Base-by-base conservation (phyloP, 2,888 invertebrate genomes). In the Erebia aethiops region DNA sequence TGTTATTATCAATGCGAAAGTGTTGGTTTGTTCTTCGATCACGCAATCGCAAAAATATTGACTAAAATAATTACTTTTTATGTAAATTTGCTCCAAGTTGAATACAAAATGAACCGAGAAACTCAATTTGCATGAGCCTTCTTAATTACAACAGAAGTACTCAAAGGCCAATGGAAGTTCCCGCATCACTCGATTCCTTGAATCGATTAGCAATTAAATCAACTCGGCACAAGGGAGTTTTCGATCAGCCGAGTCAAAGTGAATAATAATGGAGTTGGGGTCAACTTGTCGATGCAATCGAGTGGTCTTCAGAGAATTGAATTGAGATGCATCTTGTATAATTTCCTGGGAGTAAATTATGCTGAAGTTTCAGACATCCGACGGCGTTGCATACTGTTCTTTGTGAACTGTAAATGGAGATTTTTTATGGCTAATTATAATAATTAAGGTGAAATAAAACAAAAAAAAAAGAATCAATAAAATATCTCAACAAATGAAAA, bases 221-320 rank as follows among this genome's bases (percentile, higher is more conserved):
- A 67, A 71, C 69, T 69, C 46, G 64, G 68, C 67, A 60, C 56
- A 62, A 64, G 60, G 35, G 26, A 51, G 63, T n/a, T 63, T 52
- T 43, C 69, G 46, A 62, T 60, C 70, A 69, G 66, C 57, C 58
- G 56, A 64, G 60, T 64, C 67, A 71, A 71, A 69, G 71, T 68
- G 70, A 69, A 72, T 74, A 72, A 71, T 74, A 71, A 71, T 74
- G 51, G 69, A 68, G 70, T 71, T 68, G 63, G 21, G 35, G 57
- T 58, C 62, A 67, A 74, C 62, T 72, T 69, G 69, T 74, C 74
- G 54, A 61, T 70, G 70, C 71, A 70, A 66, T 67, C 43, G 56
- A 73, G 67, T 70, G 68, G 68, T 73, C 60, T 71, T 63, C 67
- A 46, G 49, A 64, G 67, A 68, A 71, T 71, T 61, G 54, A 70